A percentile compares a stretch with the other conserved stretches of the same genome.
Conservation (phyloP, 30 jellyfish, hydroid and myxozoan genomes). For the Mastigias papua region DNA sequence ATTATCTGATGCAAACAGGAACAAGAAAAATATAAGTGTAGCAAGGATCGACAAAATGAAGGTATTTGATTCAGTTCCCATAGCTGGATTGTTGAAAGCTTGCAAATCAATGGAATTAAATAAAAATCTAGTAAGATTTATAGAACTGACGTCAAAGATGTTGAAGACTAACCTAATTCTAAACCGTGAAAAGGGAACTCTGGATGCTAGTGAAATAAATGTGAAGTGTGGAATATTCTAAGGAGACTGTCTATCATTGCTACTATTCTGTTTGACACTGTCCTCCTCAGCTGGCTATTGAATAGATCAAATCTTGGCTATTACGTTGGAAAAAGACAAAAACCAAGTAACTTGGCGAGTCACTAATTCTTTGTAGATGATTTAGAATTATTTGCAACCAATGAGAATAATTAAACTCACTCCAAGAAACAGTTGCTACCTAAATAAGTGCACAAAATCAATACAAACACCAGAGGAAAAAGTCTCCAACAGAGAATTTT, state of each 20-base stretch:
- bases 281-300: conserved; percentile 9
- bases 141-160: not conserved
- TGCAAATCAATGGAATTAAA: conserved; percentile 4
- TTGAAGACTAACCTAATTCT: conserved; percentile 11
- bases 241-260: conserved; percentile 14
- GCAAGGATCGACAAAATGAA: conserved; percentile 2
- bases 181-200: too few species aligned
- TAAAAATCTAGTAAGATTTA: conserved; percentile 16
- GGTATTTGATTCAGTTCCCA: not conserved
- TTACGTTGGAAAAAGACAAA: conserved; percentile 6
- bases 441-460: too few species aligned
- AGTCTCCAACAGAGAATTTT: too few species aligned
- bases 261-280: conserved; percentile 14
- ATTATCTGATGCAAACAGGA: too few species aligned
- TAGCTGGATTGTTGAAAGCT: conserved; percentile 6
- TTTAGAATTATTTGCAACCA: too few species aligned
- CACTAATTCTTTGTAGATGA: not conserved
- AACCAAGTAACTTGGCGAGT: not conserved
- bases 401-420: too few species aligned
- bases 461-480: too few species aligned
- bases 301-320: conserved; percentile 22
- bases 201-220: too few species aligned
- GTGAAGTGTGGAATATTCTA: not conserved
- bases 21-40: too few species aligned
- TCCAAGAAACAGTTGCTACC: too few species aligned